Base-by-base conservation (phyloP, 2,113 vertebrate species). In the Hippotragus niger region DNA sequence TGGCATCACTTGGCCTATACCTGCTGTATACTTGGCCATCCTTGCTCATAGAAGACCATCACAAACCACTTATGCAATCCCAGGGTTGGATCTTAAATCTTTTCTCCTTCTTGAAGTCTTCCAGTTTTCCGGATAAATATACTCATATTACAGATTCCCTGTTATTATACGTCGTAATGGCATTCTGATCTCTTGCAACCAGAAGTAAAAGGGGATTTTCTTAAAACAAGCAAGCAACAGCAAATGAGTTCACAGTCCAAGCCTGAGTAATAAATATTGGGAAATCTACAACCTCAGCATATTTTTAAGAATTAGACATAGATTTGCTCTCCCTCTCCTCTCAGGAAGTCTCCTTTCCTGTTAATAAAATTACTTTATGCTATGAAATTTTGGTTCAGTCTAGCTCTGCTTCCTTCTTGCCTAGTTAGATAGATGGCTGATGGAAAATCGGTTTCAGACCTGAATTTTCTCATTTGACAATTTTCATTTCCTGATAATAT, bases 401-500 rank as follows among this genome's bases (percentile, higher is more conserved):
- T 96, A 60, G 47, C 16, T 80, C 27, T 94, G 36, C 33, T 27
- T 53, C 9, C 27, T 74, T 47, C 76, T 27, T 55, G 31, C 40
- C n/a, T 17, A 25, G 15, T 88, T 87, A 67, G 85, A 83, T 33
- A 76, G 21, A 67, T 76, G 23, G 16, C 52, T 83, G 13, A 29
- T 16, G 27, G 25, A 80, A 93, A 91, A 47, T 31, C 23, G 53
- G 25, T 91, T 94, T 84, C 60, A n/a, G 58, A 33, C 12, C 17
- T 60, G 60, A 43, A 71, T 50, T 88, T 95, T 91, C 43, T 74
- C 57, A 58, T 78, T 97, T 88, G 93, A 83, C 71, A 95, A 19
- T 50, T 88, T 97, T 88, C 29, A 60, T 91, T 97, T 97, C 47
- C 91, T 97, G 85, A 27, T 82, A 92, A 93, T 91, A 94, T 43